Evolutionary conservation across 1,140 invertebrate species (phyloP), one percentile per base, ranked within the genome.

Genomic region (Triops longicaudatus): DNA sequence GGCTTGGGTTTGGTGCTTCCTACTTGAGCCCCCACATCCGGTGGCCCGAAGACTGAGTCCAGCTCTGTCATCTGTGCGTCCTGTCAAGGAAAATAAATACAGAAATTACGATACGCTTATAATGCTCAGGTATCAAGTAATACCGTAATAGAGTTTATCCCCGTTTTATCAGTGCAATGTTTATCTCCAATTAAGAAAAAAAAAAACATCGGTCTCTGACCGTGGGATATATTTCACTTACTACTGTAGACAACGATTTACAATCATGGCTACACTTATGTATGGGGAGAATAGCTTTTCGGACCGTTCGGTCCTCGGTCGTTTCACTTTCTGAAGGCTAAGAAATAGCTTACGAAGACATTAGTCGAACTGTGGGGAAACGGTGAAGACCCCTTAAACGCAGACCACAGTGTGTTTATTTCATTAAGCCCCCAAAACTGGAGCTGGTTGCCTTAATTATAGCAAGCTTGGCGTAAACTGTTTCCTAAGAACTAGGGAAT

Each of bases 331-430:
- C 50, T 9, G 22, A 63, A 63, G 50, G 22, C 5, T 10, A n/a
- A 22, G 50, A 63, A 63, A 63, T 63, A 63, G 22, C 50, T 63
- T 63, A 4, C 17, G n/a, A 63, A 63, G 14, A 63, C 6, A 63
- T 22, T n/a, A 17, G 50, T 9, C 1, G 6, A 17, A 3, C 50
- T 14, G 5, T 1, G 14, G 22, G 17, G 22, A 22, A 17, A 63
- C 50, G 10, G 17, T 17, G 14, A 7, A 63, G 50, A 63, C 17
- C n/a, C n/a, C 50, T 22, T 22, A 63, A 63, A 63, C 50, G 2
- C 50, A 63, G 50, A 63, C 50, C 50, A 63, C 50, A 63, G 50
- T 22, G n/a, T 63, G 50, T 63, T 63, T 63, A 63, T 63, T 63
- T 63, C 50, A 22, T 17, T 2, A 12, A 63, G 50, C 22, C 14